Conservation (phyloP, 2,888 invertebrate genomes). For the Callyntrura guangdongensis region DNA sequence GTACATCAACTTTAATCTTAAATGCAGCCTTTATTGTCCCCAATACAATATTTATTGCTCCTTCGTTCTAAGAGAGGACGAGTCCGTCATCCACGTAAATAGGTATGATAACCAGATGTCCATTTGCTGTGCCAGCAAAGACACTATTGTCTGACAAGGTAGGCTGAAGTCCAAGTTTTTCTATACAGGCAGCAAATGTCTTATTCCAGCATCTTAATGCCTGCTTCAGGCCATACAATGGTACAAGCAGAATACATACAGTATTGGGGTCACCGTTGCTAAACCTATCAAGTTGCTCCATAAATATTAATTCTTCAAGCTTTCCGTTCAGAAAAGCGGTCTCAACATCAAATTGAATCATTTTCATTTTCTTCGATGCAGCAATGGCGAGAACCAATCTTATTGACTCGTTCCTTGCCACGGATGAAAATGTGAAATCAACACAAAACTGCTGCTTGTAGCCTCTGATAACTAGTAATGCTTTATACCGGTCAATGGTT, state of each 20-base stretch:
- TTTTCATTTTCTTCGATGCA: conserved; percentile 38
- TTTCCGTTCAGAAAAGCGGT: conserved; percentile 64
- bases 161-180: conserved; percentile 52
- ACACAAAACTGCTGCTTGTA: conserved; percentile 48
- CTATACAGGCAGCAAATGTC: conserved; percentile 62
- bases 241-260: conserved; percentile 78
- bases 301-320: conserved; percentile 84
- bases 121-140: conserved; percentile 33
- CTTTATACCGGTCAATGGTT: conserved; percentile 26
- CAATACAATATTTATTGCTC: no score
- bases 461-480: conserved; percentile 59
- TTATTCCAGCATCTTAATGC: conserved; percentile 81
- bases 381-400: conserved; percentile 64
- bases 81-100: conserved; percentile 66
- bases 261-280: neutral
- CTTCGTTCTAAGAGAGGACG: neutral
- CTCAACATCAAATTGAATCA: conserved; percentile 52
- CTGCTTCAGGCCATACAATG: conserved; percentile 83
- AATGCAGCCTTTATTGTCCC: no score
- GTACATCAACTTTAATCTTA: no score
- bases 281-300: conserved; percentile 84
- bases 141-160: conserved; percentile 79
- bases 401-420: conserved; percentile 73
- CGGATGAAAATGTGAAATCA: conserved; percentile 72
- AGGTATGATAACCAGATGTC: neutral